A percentile compares a stretch with the other conserved stretches of the same genome.
These are phyloP conservation scores for Percopsis transmontana DNA, from an alignment of 2,113 vertebrate genomes.

Conservation along the genomic window DNA sequence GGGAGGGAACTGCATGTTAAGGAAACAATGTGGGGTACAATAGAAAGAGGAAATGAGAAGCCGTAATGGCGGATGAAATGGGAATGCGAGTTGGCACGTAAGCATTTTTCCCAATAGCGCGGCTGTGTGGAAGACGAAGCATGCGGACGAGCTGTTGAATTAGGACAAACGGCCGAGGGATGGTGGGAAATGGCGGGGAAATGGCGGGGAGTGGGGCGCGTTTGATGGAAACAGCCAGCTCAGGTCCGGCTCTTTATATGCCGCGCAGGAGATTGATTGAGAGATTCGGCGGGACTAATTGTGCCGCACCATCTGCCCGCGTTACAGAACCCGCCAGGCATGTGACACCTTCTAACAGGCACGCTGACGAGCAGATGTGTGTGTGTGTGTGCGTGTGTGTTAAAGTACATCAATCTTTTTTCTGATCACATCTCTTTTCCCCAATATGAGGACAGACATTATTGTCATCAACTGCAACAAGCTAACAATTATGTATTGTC, in stretches of 20 bases:
- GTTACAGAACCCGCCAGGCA: conserved; percentile 70
- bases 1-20: neutral
- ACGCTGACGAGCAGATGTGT: conserved; percentile 73
- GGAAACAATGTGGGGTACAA: neutral
- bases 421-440: conserved; percentile 42
- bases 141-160: neutral
- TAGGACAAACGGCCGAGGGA: neutral
- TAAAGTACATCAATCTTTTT: conserved; percentile 27
- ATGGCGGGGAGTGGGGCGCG: neutral
- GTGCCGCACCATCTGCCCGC: conserved; percentile 81
- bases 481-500: conserved; percentile 12
- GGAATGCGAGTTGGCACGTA: too few species aligned
- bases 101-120: neutral
- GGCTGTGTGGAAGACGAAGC: neutral
- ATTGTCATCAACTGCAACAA: conserved; percentile 13
- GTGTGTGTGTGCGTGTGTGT: conserved; percentile 32
- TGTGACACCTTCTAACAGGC: conserved; percentile 70
- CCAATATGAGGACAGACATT: conserved; percentile 42
- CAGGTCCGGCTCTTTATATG: conserved; percentile 45
- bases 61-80: too few species aligned
- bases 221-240: conserved; percentile 33
- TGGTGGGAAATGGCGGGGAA: neutral
- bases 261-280: conserved; percentile 66
- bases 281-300: conserved; percentile 79
- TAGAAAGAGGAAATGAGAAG: too few species aligned